Evolutionary conservation across 2,888 invertebrate species (phyloP), one percentile per base, ranked within the genome.

Genomic region (Drosophila eohydei): DNA sequence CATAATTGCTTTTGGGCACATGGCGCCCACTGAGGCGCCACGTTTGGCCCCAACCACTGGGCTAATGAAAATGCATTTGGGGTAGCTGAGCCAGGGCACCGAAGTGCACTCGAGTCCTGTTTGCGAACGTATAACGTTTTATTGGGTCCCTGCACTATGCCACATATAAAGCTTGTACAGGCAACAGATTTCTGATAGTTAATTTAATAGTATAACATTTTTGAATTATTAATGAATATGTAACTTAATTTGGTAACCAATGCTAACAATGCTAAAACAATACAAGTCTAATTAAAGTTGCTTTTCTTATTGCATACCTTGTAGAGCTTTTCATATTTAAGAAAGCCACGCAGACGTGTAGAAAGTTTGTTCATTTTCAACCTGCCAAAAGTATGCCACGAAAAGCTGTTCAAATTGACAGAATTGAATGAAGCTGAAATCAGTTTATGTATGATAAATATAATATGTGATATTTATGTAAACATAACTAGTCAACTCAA

Each of bases 1-100:
- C 66, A 66, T 81, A 89, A 85, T 85, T 85, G 83, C 74, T 85
- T 85, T 86, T 83, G 68, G 79, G 71, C 66, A 73, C 66, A 70
- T 63, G 71, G 66, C 71, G 61, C 61, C 67, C 78, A 71, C 66
- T 66, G 58, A 51, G 71, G 66, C 60, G 66, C 57, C 60, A 68
- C 54, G n/a, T 40, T 54, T 55, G 38, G 16, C 52, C 41, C 43
- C 32, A 34, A 44, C 56, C 41, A 58, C 41, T 46, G 70, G 62
- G 74, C 75, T 81, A 80, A 76, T 80, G 85, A 76, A 83, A 81
- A 74, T 86, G 71, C 70, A 75, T 50, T 52, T 54, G 41, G 36
- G 40, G 34, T 50, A 50, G 32, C 32, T 16, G 12, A 32, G 50
- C 32, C 50, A 26, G 14, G 34, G 16, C 57, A 16, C 38, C 38